Evolutionary conservation across 2,113 vertebrate species (phyloP).

Genomic region (Corvus hawaiiensis): DNA sequence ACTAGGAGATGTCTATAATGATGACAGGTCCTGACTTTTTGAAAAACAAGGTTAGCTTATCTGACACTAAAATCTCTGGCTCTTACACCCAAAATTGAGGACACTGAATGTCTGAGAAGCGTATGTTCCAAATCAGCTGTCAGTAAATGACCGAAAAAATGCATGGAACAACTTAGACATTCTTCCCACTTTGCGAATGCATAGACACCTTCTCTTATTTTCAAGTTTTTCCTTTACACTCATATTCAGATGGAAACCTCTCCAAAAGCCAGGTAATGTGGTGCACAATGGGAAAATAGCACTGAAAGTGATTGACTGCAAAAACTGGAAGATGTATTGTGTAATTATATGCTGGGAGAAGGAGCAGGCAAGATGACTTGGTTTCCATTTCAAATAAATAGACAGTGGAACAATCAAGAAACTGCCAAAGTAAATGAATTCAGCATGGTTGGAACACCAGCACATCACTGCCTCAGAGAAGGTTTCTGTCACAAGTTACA

Average conservation of each 20-base stretch:
- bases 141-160: neutral
- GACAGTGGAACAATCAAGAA: slow-evolving; percentile 70
- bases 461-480: slow-evolving; percentile 37
- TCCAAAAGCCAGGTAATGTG: neutral
- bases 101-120: neutral
- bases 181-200: slow-evolving; percentile 13
- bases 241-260: slow-evolving; percentile 1
- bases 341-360: slow-evolving; percentile 31
- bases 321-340: slow-evolving; percentile 50
- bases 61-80: slow-evolving; percentile 1
- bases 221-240: neutral
- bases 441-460: slow-evolving; percentile 77
- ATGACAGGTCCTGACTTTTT: neutral
- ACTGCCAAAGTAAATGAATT: slow-evolving; percentile 79
- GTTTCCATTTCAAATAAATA: slow-evolving; percentile 82
- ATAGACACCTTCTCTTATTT: neutral
- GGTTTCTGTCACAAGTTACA: slow-evolving; percentile 32
- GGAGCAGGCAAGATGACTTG: slow-evolving; percentile 62
- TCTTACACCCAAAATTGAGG: neutral
- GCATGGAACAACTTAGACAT: neutral
- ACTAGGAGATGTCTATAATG: neutral
- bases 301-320: slow-evolving; percentile 66
- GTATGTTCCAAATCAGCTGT: slow-evolving; percentile 24
- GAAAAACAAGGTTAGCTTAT: neutral
- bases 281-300: slow-evolving; percentile 21